Evolutionary conservation across 2,797 vertebrate genomes (phyloP).

Genomic region (Emydoidea blandingii): DNA sequence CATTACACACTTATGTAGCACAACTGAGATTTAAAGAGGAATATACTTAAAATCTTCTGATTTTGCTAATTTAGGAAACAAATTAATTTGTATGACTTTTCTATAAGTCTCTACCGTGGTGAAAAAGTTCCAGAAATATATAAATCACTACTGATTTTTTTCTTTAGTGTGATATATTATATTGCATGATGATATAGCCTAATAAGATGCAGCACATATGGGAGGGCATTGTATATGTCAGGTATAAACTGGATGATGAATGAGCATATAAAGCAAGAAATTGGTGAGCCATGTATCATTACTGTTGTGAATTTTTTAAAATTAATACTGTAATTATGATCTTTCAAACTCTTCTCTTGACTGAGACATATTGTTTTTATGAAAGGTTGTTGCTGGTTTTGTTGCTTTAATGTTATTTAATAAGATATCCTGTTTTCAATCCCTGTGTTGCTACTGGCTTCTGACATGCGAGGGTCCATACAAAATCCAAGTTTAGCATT

Average conservation of each 20-base stretch:
- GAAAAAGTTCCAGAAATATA: neutral
- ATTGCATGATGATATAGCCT: neutral
- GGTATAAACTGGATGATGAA: neutral
- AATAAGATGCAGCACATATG: neutral
- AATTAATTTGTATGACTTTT: neutral
- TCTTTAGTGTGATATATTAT: neutral
- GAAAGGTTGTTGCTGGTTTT: neutral
- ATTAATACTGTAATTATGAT: neutral
- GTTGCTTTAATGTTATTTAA: neutral
- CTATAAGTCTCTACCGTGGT: neutral
- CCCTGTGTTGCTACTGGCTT: neutral
- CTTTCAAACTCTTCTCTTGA: neutral
- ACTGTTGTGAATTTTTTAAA: neutral
- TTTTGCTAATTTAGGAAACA: neutral
- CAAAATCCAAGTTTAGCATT: neutral
- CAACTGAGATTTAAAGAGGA: neutral
- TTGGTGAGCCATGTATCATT: neutral
- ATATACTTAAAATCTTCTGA: neutral
- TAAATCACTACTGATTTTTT: neutral
- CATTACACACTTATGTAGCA: neutral
- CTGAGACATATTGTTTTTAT: neutral
- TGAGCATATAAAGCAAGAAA: neutral
- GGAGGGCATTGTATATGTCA: neutral
- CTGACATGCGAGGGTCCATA: neutral
- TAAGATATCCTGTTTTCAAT: slow-evolving; percentile 10